These are phyloP conservation scores for Selenia dentaria DNA, from an alignment of 2,888 invertebrate genomes.

Conservation along the genomic window DNA sequence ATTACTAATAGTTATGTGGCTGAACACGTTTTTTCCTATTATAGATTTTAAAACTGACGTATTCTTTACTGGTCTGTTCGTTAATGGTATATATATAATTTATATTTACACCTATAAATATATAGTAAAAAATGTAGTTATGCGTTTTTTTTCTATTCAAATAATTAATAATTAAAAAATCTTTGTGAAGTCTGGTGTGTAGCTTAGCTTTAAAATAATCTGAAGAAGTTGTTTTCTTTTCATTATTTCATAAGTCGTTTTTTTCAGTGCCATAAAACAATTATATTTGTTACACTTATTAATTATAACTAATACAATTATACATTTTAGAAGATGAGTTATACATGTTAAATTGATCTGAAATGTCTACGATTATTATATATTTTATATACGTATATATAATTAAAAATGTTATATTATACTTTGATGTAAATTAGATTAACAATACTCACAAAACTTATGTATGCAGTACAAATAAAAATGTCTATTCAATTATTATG, in stretches of 20 bases:
- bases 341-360: slow-evolving; percentile 18
- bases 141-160: no score
- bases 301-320: background rate
- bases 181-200: background rate
- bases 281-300: slow-evolving; percentile 1
- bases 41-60: no score
- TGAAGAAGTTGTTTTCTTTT: background rate
- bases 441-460: slow-evolving; percentile 33
- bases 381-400: background rate
- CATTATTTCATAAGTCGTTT: background rate
- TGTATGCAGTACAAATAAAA: slow-evolving; percentile 33
- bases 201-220: background rate
- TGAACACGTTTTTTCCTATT: no score
- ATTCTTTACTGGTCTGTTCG: no score
- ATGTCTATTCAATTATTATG: slow-evolving; percentile 15
- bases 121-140: no score
- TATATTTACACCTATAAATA: no score
- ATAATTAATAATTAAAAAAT: no score
- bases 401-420: no score
- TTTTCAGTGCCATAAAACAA: slow-evolving; percentile 26
- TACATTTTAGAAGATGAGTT: background rate
- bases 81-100: no score
- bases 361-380: slow-evolving; percentile 5
- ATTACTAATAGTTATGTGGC: no score
- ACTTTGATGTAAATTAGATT: slow-evolving; percentile 15